phyloP scores from a whole-genome alignment of 2,113 vertebrate species.

The Grus americana region DNA sequence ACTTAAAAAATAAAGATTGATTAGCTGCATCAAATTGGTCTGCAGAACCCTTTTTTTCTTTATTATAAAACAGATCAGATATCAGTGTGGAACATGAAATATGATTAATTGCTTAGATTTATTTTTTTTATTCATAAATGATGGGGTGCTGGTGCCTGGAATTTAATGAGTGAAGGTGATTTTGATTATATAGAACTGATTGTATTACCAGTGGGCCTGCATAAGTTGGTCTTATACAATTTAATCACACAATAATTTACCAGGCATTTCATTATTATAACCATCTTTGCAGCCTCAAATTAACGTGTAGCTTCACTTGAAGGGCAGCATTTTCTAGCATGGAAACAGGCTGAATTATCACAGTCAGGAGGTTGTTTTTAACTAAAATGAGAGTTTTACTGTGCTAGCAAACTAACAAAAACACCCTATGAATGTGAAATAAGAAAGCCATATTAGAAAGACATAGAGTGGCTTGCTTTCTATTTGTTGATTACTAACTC shows the following conservation, averaged over 20 bases:
- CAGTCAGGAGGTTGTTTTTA: background rate
- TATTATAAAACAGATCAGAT: background rate
- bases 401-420: background rate
- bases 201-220: background rate
- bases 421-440: background rate
- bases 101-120: background rate
- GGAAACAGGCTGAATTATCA: background rate
- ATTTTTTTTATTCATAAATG: background rate
- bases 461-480: background rate
- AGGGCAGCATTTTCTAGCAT: background rate
- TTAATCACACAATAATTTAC: background rate
- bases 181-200: background rate
- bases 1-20: constrained; percentile 40
- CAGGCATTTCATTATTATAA: background rate
- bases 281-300: background rate
- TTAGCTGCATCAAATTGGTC: background rate
- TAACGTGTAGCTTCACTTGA: background rate
- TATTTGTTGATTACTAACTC: background rate
- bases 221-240: background rate
- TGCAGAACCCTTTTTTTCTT: background rate
- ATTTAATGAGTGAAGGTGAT: constrained; percentile 5
- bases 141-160: background rate
- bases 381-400: background rate
- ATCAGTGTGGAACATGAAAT: background rate
- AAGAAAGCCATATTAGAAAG: background rate